These are phyloP conservation scores for Porites lutea DNA, from an alignment of 64 coral and sea anemone genomes.

Conservation along the genomic window DNA sequence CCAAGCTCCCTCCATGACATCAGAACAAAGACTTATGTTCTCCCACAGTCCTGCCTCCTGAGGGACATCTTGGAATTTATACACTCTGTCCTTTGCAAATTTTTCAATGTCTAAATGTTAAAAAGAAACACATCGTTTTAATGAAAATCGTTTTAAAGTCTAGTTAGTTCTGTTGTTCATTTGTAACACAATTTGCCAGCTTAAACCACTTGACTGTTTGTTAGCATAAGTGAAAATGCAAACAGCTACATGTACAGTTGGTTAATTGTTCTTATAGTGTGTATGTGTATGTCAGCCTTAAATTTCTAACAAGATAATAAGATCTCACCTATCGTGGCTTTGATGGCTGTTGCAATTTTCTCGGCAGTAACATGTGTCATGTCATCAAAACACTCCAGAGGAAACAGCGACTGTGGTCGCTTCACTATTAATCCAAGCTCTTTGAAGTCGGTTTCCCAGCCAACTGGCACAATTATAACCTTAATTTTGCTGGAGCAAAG, in stretches of 20 bases:
- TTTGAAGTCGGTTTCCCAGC: conserved; percentile 1
- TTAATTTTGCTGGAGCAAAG: neutral
- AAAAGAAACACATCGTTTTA: neutral
- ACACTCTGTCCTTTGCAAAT: neutral
- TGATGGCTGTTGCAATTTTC: neutral
- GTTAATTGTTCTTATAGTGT: neutral
- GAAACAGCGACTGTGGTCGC: conserved; percentile 12
- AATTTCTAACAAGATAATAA: neutral
- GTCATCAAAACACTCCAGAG: conserved; percentile 1
- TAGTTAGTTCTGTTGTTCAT: too few species aligned
- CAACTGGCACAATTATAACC: conserved; percentile 17
- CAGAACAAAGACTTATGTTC: conserved; percentile 38
- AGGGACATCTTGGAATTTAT: neutral
- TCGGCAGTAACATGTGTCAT: neutral
- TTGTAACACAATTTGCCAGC: too few species aligned
- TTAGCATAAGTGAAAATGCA: too few species aligned
- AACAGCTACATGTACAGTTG: too few species aligned
- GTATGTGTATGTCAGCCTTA: neutral
- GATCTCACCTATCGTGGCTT: conserved; percentile 3
- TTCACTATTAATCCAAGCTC: conserved; percentile 35
- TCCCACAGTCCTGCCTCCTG: conserved; percentile 3
- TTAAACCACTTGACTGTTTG: too few species aligned
- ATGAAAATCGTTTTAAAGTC: too few species aligned
- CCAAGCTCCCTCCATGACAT: conserved; percentile 64
- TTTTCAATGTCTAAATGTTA: neutral